Conservation (phyloP, 2,797 vertebrate species). For the Danio choprae region DNA sequence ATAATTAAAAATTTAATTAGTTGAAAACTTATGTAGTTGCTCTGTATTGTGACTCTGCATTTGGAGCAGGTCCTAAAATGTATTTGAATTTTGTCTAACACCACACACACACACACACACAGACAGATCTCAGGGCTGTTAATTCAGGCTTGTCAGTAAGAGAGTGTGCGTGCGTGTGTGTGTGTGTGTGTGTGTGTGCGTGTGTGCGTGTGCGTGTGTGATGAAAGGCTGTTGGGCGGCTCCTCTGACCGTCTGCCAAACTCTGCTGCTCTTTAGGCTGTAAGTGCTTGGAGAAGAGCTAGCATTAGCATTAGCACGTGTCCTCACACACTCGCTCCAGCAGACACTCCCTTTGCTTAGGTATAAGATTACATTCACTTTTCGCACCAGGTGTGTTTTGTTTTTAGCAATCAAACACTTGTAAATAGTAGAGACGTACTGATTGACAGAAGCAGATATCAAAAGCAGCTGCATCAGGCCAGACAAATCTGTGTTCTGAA, state of each 20-base stretch:
- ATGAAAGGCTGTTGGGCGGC: conserved; percentile 50
- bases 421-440: background rate
- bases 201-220: conserved; percentile 36
- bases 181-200: conserved; percentile 46
- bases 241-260: conserved; percentile 58
- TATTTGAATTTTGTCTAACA: background rate
- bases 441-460: too few relatives aligned
- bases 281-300: conserved; percentile 63
- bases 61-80: background rate
- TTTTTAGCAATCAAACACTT: background rate
- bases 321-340: background rate
- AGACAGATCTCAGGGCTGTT: conserved; percentile 12
- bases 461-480: too few relatives aligned
- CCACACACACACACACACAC: conserved; percentile 8
- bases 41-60: background rate
- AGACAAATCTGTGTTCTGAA: too few relatives aligned
- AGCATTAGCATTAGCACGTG: conserved; percentile 11
- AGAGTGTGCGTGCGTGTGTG: conserved; percentile 38
- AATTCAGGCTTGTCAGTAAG: conserved; percentile 48
- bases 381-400: background rate
- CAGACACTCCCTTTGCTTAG: background rate
- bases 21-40: background rate
- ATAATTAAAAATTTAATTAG: background rate
- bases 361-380: conserved; percentile 5
- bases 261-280: conserved; percentile 44